phyloP scores from a whole-genome alignment of 64 coral and sea anemone genomes.

The Platygyra sinensis region DNA sequence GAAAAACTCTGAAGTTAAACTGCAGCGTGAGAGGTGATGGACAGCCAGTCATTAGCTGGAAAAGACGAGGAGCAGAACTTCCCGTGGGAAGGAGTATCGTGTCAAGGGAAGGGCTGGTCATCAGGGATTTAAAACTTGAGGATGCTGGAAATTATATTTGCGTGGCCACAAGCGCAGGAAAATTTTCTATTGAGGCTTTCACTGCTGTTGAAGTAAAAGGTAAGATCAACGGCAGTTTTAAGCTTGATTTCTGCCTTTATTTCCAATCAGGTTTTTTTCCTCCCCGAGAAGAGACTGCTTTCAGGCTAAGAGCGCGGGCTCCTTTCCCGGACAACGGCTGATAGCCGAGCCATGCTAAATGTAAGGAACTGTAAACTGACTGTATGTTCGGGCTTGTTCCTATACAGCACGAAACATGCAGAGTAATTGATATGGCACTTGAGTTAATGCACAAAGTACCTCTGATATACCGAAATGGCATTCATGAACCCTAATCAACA shows the following conservation, averaged over 20 bases:
- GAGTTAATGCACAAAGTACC: no score
- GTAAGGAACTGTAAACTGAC: no score
- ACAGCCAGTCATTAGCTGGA: slow-evolving; percentile 61
- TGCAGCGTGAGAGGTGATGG: slow-evolving; percentile 44
- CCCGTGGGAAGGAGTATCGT: slow-evolving; percentile 2
- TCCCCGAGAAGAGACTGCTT: neutral
- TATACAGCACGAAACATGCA: no score
- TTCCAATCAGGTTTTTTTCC: no score
- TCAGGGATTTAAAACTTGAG: neutral
- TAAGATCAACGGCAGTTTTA: neutral
- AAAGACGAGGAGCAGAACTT: slow-evolving; percentile 3
- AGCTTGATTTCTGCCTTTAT: neutral
- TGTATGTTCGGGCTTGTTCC: no score
- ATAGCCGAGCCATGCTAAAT: no score
- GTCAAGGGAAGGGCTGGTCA: neutral
- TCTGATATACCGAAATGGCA: no score
- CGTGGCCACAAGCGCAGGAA: slow-evolving; percentile 27
- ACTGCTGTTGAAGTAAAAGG: neutral
- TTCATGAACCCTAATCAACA: no score
- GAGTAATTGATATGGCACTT: no score
- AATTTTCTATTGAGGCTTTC: neutral
- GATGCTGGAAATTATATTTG: slow-evolving; percentile 57
- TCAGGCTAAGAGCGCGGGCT: neutral
- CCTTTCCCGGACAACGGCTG: no score
- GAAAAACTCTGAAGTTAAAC: slow-evolving; percentile 5